Conservation (phyloP, 2,888 invertebrate species). For the Drymonia ruficornis region DNA sequence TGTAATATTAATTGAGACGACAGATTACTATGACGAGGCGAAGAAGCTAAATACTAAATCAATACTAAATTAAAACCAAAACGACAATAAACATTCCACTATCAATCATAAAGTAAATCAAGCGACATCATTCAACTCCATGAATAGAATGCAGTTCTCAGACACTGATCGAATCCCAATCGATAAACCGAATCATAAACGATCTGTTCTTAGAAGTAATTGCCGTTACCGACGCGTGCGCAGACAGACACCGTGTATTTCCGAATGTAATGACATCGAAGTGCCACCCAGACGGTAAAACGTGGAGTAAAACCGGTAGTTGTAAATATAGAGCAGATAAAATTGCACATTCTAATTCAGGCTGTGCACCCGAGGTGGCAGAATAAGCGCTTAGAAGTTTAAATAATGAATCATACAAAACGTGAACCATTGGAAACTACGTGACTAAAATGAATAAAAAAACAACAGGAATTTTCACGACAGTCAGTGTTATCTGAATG, state of each 20-base stretch:
- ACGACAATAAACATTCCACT: neutral
- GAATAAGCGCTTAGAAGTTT: neutral
- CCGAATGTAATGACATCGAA: slow-evolving; percentile 41
- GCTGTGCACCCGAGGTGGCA: neutral
- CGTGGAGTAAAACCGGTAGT: slow-evolving; percentile 57
- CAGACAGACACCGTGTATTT: slow-evolving; percentile 38
- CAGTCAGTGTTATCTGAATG: no score
- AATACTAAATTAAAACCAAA: neutral
- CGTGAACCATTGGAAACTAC: no score
- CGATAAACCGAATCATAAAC: slow-evolving; percentile 11
- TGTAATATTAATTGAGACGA: no score
- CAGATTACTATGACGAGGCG: neutral
- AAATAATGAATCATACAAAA: neutral
- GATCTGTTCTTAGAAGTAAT: slow-evolving; percentile 16
- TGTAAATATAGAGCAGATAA: slow-evolving; percentile 65
- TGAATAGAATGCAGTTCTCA: neutral
- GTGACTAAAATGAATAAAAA: no score
- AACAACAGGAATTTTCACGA: no score
- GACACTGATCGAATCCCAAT: slow-evolving; percentile 12
- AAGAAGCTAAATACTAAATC: no score
- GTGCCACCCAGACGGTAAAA: slow-evolving; percentile 76
- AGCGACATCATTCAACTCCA: neutral
- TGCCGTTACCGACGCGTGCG: slow-evolving; percentile 14
- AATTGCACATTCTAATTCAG: slow-evolving; percentile 20
- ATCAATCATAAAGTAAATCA: slow-evolving; percentile 1